Evolutionary conservation across 2,797 vertebrate species (phyloP), one percentile per base, ranked within the genome.

Genomic region (Pseudopleuronectes americanus): DNA sequence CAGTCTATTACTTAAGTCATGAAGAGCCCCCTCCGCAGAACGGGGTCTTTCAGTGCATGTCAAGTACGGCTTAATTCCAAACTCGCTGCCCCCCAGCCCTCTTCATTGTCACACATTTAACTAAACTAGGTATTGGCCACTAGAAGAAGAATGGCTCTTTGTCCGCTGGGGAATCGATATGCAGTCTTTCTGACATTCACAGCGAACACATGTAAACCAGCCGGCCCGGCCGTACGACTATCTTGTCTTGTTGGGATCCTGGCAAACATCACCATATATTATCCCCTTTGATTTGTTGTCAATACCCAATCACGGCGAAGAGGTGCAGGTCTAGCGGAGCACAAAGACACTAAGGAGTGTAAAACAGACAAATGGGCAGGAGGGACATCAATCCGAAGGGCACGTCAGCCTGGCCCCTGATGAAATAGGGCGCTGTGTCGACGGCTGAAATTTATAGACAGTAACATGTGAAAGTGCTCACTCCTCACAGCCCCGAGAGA

Each of bases 1-100:
- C 94, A 95, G 94, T 95, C 94, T 95, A 96, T 97, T 96, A 96
- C 95, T 96, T 95, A 96, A 95, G 91, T 92, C 93, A 90, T 91
- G 85, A 87, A 87, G 80, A 88, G 77, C 74, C 77, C 78, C 69
- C 54, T 75, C 78, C 81, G 78, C 74, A 78, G 71, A 79, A 74
- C 77, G 71, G 71, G 80, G 60, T 75, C 74, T 86, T 90, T 89
- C 85, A 83, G 80, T 90, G 93, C 91, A 94, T 93, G 95, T 93
- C 83, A 91, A 94, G 90, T 93, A 92, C 82, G 90, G 94, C 94
- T 96, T 95, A 94, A 93, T 96, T 95, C 95, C 80, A 83, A 94
- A 87, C 78, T 78, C 85, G 74, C 55, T 61, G 72, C 82, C 83
- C 57, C 54, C 64, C 69, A 74, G 83, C 76, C 57, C 70, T 89